phyloP scores from a whole-genome alignment of 2,113 vertebrate species.

The Zootoca vivipara region DNA sequence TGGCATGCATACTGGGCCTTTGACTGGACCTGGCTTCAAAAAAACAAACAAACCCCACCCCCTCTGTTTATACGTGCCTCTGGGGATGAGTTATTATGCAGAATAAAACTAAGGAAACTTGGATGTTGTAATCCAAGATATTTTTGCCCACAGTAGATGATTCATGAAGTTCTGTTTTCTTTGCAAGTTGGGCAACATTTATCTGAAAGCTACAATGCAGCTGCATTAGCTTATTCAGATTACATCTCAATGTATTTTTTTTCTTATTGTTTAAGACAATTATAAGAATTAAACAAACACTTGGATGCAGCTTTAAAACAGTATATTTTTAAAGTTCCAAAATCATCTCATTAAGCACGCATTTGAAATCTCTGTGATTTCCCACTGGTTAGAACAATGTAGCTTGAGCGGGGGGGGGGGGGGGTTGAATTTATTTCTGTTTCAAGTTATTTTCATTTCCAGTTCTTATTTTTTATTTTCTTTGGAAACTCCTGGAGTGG shows the following conservation, averaged over 20 bases:
- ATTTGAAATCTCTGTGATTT: conserved; percentile 37
- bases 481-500: background rate
- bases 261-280: background rate
- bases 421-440: background rate
- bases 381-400: conserved; percentile 15
- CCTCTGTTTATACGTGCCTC: conserved; percentile 1
- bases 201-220: conserved; percentile 41
- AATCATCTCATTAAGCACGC: conserved; percentile 27
- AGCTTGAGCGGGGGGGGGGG: background rate
- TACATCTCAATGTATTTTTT: background rate
- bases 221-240: background rate
- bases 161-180: conserved; percentile 19
- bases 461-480: background rate
- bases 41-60: no score
- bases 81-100: conserved; percentile 26
- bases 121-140: conserved; percentile 16
- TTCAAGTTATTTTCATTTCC: background rate
- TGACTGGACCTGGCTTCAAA: no score
- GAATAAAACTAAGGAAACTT: conserved; percentile 16
- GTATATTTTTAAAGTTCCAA: conserved; percentile 7
- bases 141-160: background rate
- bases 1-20: no score
- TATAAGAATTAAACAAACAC: background rate
- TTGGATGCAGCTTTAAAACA: background rate
- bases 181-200: conserved; percentile 20